These are phyloP conservation scores for Paragorgia papillata DNA, from an alignment of 92 coral and sea anemone genomes.

Conservation along the genomic window DNA sequence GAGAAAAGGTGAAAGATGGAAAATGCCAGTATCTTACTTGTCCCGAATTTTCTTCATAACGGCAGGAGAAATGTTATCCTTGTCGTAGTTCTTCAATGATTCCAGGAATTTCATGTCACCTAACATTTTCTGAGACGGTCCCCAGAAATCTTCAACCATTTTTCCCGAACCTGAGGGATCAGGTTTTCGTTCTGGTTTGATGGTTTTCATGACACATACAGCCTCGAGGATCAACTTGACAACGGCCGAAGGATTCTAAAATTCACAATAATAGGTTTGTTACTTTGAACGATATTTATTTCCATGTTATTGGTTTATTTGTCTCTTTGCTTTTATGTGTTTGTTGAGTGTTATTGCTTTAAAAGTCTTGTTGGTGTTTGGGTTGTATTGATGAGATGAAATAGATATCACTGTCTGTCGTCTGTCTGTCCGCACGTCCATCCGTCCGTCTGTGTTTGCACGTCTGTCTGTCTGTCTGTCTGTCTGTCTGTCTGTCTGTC, in stretches of 20 bases:
- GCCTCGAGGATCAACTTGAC: slow-evolving; percentile 97
- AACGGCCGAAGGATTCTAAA: slow-evolving; percentile 91
- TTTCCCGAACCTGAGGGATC: slow-evolving; percentile 99
- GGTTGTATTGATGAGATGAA: no score
- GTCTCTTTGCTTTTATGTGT: neutral
- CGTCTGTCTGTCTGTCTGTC: neutral
- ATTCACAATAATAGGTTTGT: neutral
- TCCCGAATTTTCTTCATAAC: slow-evolving; percentile 97
- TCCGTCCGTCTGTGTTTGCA: no score
- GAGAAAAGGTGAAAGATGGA: no score
- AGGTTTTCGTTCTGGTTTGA: slow-evolving; percentile 95
- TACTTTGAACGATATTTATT: neutral
- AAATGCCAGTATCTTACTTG: slow-evolving; percentile 79
- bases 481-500: neutral
- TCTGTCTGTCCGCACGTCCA: no score
- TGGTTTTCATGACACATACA: slow-evolving; percentile 93
- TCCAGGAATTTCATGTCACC: slow-evolving; percentile 96
- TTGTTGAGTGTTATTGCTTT: no score
- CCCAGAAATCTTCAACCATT: slow-evolving; percentile 99
- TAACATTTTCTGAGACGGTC: slow-evolving; percentile 96
- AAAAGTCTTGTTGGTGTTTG: no score
- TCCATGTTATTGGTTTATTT: neutral
- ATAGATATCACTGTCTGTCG: no score
- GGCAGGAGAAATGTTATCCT: slow-evolving; percentile 83
- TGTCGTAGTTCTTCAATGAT: slow-evolving; percentile 93